Conservation (phyloP, 1,140 invertebrate species). For the Octopus sinensis region DNA sequence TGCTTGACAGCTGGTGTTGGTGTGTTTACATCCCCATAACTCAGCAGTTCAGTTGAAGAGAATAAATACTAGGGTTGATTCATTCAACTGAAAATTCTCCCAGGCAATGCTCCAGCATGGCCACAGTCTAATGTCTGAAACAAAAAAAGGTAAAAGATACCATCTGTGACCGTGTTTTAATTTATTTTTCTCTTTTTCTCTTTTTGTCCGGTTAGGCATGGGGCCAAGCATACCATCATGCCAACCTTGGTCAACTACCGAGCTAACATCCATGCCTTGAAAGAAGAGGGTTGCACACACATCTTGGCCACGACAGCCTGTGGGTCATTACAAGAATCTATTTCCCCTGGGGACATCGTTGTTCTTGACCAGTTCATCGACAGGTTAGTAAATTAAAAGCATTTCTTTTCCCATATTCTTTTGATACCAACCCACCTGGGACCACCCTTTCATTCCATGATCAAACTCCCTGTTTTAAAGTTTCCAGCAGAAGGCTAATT, state of each 20-base stretch:
- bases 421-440: too few species aligned
- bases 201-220: constrained; percentile 69
- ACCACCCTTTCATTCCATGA: neutral
- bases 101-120: neutral
- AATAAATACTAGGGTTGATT: neutral
- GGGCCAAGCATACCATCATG: constrained; percentile 75
- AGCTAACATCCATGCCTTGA: constrained; percentile 93
- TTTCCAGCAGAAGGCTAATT: too few species aligned
- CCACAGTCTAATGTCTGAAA: neutral
- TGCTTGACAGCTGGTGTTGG: neutral
- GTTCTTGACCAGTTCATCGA: constrained; percentile 93
- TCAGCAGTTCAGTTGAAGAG: neutral
- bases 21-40: neutral
- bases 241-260: constrained; percentile 89
- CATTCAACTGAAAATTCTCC: neutral
- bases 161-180: neutral
- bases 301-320: constrained; percentile 87
- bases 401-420: neutral
- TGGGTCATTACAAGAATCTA: constrained; percentile 85
- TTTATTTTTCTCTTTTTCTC: neutral
- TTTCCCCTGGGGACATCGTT: constrained; percentile 84
- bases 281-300: constrained; percentile 84
- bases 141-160: neutral
- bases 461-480: neutral
- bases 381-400: constrained; percentile 57